Percentiles rank a stretch among this genome's conserved stretches.
phyloP scores from a whole-genome alignment of 2,113 vertebrate species.

The Spea multiplicata region DNA sequence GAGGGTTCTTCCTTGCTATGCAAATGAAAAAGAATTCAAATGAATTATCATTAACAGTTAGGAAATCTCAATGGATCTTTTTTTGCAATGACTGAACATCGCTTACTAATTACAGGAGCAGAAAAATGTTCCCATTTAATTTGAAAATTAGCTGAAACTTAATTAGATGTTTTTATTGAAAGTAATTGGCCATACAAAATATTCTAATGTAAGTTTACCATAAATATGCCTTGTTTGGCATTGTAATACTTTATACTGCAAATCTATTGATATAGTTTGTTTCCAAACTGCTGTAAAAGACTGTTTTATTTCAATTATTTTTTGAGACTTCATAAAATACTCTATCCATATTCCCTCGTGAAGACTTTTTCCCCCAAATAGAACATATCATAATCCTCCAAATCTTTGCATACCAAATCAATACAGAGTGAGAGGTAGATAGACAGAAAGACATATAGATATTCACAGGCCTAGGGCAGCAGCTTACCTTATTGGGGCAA shows the following conservation, averaged over 20 bases:
- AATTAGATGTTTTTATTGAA: conserved; percentile 48
- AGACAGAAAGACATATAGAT: too few relatives aligned
- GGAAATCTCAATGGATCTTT: conserved; percentile 40
- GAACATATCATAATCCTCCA: too few relatives aligned
- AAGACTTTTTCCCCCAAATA: too few relatives aligned
- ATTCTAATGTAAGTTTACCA: conserved; percentile 27
- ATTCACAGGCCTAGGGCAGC: too few relatives aligned
- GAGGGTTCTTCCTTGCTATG: conserved; percentile 10
- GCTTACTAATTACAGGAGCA: conserved; percentile 45
- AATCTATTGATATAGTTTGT: neutral
- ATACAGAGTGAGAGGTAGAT: too few relatives aligned
- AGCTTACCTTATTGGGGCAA: too few relatives aligned
- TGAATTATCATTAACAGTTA: conserved; percentile 42
- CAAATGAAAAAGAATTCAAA: conserved; percentile 43
- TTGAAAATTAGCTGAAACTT: conserved; percentile 44
- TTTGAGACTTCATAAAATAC: too few relatives aligned
- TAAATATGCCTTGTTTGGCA: conserved; percentile 30
- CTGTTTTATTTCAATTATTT: too few relatives aligned
- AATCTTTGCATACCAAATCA: too few relatives aligned
- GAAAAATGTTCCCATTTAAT: conserved; percentile 36
- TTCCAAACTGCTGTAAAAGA: too few relatives aligned
- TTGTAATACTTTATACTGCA: neutral
- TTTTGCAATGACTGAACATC: conserved; percentile 42
- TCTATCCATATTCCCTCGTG: too few relatives aligned
- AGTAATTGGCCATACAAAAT: conserved; percentile 44